These are phyloP conservation scores for Ceratina calcarata DNA, from an alignment of 1,140 invertebrate genomes.

Conservation along the genomic window DNA sequence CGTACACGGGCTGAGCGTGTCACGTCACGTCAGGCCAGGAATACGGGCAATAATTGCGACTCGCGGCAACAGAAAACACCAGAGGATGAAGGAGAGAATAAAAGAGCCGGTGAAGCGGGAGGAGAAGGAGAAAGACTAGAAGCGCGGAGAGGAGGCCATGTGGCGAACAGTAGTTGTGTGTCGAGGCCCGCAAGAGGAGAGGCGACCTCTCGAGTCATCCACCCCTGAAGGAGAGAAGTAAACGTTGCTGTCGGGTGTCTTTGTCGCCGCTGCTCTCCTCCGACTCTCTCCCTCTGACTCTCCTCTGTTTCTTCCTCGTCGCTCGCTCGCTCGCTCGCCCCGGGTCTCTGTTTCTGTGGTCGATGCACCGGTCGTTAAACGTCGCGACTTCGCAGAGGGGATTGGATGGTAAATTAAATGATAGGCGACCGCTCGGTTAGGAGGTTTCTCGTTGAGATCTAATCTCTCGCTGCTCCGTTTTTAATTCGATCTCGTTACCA, in stretches of 20 bases:
- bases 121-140: slow-evolving; percentile 42
- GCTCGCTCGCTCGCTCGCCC: neutral
- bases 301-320: neutral
- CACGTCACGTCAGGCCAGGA: slow-evolving; percentile 64
- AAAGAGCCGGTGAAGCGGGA: neutral
- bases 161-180: slow-evolving; percentile 64
- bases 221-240: slow-evolving; percentile 65
- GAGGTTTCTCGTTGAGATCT: slow-evolving; percentile 51
- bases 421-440: slow-evolving; percentile 57
- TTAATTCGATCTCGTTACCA: slow-evolving; percentile 47
- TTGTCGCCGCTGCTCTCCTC: slow-evolving; percentile 12
- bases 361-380: slow-evolving; percentile 60
- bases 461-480: slow-evolving; percentile 44
- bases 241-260: slow-evolving; percentile 48
- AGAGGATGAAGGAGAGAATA: slow-evolving; percentile 5
- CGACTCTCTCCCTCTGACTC: slow-evolving; percentile 1
- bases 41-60: slow-evolving; percentile 67
- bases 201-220: slow-evolving; percentile 62
- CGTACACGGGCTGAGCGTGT: slow-evolving; percentile 63
- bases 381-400: slow-evolving; percentile 60
- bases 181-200: slow-evolving; percentile 55
- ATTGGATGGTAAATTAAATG: slow-evolving; percentile 65
- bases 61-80: slow-evolving; percentile 45
- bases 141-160: slow-evolving; percentile 58
- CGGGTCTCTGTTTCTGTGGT: slow-evolving; percentile 34